These are phyloP conservation scores for Heterodera filipjevi DNA, from an alignment of 2,888 invertebrate species.

Conservation along the genomic window DNA sequence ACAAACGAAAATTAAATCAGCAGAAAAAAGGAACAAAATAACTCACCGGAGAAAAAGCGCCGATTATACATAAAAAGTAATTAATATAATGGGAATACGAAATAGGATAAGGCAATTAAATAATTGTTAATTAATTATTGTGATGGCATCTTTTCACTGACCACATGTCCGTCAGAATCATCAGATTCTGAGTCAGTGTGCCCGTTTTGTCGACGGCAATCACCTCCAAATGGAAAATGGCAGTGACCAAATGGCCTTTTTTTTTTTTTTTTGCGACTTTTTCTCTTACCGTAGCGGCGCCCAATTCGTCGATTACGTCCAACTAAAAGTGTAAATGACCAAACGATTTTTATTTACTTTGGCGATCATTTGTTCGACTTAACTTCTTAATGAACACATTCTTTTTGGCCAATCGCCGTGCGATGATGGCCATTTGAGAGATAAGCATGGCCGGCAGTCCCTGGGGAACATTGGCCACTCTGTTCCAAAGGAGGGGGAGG, in stretches of 20 bases:
- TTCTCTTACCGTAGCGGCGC: slow-evolving; percentile 83
- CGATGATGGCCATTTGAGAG: slow-evolving; percentile 62
- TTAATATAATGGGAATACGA: no score
- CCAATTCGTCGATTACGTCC: slow-evolving; percentile 71
- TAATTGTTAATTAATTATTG: background rate
- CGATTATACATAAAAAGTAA: slow-evolving; percentile 41
- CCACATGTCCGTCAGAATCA: slow-evolving; percentile 70
- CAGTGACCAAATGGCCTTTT: background rate
- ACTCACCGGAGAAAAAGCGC: slow-evolving; percentile 45
- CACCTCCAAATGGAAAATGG: slow-evolving; percentile 66
- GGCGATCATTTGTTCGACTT: slow-evolving; percentile 18
- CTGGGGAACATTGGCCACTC: slow-evolving; percentile 60
- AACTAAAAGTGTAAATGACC: no score
- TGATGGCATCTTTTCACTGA: background rate
- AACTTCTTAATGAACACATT: slow-evolving; percentile 84
- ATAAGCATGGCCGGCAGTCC: slow-evolving; percentile 64
- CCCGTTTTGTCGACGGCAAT: slow-evolving; percentile 97
- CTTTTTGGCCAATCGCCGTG: slow-evolving; percentile 99
- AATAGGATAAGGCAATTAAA: no score
- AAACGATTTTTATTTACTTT: slow-evolving; percentile 36
- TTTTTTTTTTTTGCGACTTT: no score
- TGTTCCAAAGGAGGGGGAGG: slow-evolving; percentile 47
- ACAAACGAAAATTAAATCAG: no score
- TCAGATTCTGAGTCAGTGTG: slow-evolving; percentile 93
- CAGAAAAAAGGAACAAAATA: background rate